Evolutionary conservation across 2,888 invertebrate genomes (phyloP), one percentile per base, ranked within the genome.

Genomic region (Nemotelus nigrinus): DNA sequence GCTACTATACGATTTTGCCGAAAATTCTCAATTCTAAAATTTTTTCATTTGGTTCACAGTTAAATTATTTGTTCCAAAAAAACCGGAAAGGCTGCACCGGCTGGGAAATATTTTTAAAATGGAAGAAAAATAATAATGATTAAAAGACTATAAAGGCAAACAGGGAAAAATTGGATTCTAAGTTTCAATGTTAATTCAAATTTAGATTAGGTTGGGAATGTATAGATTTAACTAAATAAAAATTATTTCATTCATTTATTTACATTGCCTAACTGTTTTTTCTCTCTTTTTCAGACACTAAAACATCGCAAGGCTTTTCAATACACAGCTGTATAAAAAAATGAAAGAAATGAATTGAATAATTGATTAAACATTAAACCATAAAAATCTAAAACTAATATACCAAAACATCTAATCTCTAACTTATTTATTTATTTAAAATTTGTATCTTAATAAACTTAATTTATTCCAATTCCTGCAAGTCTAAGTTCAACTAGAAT

Each of bases 331-430:
- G 43, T 43, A 70, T 41, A 50, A 70, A 55, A n/a, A n/a, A n/a
- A 10, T 5, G 43, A 58, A 55, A 53, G 53, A 55, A 65, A 65
- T 25, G 25, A 25, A 25, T 25, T 25, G 25, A 25, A 25, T 25
- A 25, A 25, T 25, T 25, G 1, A n/a, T n/a, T n/a, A n/a, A n/a
- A n/a, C n/a, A n/a, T n/a, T n/a, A 25, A 50, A 55, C 55, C 44
- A 57, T 68, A 77, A 68, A 58, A 43, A 67, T 68, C n/a, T 48
- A 60, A 58, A 57, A 67, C 25, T 25, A 25, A 25, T 83, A 81
- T 83, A 82, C 83, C 82, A 83, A 84, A 83, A 83, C 82, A 83
- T 83, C 83, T 83, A 83, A 83, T 82, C 81, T 79, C 80, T 81
- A 79, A 83, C 77, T 82, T 81, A 82, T 82, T 82, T 81, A 82